Evolutionary conservation across 2,888 invertebrate genomes (phyloP).

Genomic region (Tholera decimalis): DNA sequence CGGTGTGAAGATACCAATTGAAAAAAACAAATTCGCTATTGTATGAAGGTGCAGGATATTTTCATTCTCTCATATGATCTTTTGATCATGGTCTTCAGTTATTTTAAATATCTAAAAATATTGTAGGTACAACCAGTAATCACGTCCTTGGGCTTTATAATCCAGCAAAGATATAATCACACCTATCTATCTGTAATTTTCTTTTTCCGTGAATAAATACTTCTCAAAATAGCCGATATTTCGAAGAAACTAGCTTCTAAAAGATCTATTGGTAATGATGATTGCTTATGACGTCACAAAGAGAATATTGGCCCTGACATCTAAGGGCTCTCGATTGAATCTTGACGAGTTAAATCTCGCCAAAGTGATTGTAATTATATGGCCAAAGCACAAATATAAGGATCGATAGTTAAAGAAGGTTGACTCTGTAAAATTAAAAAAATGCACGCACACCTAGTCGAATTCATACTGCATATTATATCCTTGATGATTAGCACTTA

Average conservation of each 20-base stretch:
- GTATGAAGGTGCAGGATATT: no score
- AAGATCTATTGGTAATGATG: slow-evolving; percentile 14
- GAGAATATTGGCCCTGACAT: slow-evolving; percentile 24
- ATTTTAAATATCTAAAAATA: background rate
- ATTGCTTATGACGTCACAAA: slow-evolving; percentile 34
- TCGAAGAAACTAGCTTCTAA: background rate
- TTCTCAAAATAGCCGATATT: background rate
- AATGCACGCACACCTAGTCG: background rate
- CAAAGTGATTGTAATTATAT: slow-evolving; percentile 25
- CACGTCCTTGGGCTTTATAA: background rate
- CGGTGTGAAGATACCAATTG: no score
- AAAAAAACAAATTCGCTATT: no score
- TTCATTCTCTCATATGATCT: no score
- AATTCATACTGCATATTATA: no score
- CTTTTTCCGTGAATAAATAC: background rate
- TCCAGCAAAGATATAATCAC: background rate
- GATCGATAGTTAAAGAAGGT: slow-evolving; percentile 1
- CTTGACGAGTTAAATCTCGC: slow-evolving; percentile 25
- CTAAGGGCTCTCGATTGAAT: slow-evolving; percentile 27
- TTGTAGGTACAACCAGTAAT: background rate
- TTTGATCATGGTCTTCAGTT: no score
- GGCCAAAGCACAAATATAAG: background rate
- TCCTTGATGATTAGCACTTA: no score
- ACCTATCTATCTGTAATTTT: background rate
- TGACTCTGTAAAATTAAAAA: background rate